These are phyloP conservation scores for Crematogaster levior DNA, from an alignment of 2,888 invertebrate species.

Conservation along the genomic window DNA sequence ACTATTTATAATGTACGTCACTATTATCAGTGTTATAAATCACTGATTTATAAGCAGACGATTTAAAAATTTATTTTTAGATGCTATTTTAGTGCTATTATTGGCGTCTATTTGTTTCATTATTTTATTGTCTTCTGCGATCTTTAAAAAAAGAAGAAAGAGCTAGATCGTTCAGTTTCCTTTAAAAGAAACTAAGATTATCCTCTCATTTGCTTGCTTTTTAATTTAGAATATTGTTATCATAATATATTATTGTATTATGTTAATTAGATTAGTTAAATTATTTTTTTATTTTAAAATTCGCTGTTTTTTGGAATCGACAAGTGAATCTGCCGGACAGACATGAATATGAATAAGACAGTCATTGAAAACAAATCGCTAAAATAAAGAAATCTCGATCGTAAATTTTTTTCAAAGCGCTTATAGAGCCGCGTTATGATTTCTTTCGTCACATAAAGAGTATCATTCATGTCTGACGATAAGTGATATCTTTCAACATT, in stretches of 20 bases:
- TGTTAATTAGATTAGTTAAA: not conserved
- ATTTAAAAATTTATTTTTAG: slow-evolving; percentile 36
- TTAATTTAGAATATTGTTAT: not conserved
- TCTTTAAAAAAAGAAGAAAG: not conserved
- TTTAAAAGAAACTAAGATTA: no score
- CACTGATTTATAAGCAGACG: not conserved
- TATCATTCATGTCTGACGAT: slow-evolving; percentile 55
- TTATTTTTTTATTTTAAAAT: not conserved
- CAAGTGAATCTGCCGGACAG: not conserved
- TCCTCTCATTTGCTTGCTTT: no score
- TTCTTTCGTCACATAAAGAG: slow-evolving; percentile 62
- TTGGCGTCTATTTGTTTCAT: not conserved
- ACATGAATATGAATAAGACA: slow-evolving; percentile 15
- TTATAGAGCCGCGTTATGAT: slow-evolving; percentile 12
- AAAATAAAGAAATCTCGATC: slow-evolving; percentile 31
- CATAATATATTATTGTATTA: not conserved
- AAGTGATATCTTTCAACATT: slow-evolving; percentile 15
- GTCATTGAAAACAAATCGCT: slow-evolving; percentile 27
- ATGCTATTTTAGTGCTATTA: slow-evolving; percentile 37
- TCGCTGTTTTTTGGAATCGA: not conserved
- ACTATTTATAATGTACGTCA: slow-evolving; percentile 3
- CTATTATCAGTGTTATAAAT: slow-evolving; percentile 27
- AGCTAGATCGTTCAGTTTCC: not conserved
- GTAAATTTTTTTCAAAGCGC: slow-evolving; percentile 40
- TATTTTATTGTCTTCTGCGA: not conserved